Base-by-base conservation (phyloP, 2,888 invertebrate genomes). In the Drosophila fungiperda region DNA sequence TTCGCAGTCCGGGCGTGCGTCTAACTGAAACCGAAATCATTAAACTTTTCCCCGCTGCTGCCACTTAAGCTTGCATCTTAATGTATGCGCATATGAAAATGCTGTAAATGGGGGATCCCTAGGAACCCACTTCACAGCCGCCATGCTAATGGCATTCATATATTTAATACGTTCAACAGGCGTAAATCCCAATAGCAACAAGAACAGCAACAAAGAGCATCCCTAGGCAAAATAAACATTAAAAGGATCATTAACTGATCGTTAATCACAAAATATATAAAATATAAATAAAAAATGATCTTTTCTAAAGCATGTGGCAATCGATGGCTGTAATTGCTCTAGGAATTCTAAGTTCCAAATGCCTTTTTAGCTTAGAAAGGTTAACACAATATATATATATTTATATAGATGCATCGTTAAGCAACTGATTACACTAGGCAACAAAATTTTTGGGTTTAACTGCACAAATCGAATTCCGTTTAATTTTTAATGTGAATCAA, bases 11-110 rank as follows among this genome's bases (percentile, higher is more conserved):
- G 38, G 62, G 68, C 64, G 73, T 68, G 71, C 84, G 77, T 85
- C 87, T 82, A 75, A 85, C 78, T 87, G 89, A 85, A 85, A 85
- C 62, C 50, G 85, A 85, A 85, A 85, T 87, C 80, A 87, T 78
- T 84, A 69, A 72, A 82, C 80, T 84, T 85, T 85, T 82, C 68
- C 84, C 87, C 79, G n/a, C 74, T 83, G 54, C 60, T 68, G 58
- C 63, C 66, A 75, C 67, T 66, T 66, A 53, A 65, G 58, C 60
- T 80, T 78, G 80, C 45, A 65, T 42, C 60, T 80, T 78, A 80
- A 78, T 80, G 68, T 76, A 78, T 78, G 77, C 66, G 81, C 81
- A 76, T 78, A 65, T 45, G 15, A 49, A 49, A 76, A 66, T 57
- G 36, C 49, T 40, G 12, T 48, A 60, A 59, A 33, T 54, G 73